Evolutionary conservation across 2,888 invertebrate species (phyloP).

Genomic region (Arrhopalites spinosus): DNA sequence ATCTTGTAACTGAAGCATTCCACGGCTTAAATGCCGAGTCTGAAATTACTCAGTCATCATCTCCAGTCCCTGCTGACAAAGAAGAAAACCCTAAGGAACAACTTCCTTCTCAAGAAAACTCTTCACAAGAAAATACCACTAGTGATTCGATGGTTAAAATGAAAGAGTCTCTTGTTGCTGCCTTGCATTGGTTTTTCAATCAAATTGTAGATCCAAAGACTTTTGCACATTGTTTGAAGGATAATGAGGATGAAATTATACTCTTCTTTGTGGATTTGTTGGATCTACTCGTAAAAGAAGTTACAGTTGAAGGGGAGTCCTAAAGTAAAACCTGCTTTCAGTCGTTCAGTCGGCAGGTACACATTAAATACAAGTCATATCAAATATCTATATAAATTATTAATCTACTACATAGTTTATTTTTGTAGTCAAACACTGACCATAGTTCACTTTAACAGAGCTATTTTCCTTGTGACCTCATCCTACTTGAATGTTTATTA

Average conservation of each 20-base stretch:
- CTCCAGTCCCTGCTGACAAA: not conserved
- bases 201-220: slow-evolving; percentile 25
- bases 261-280: slow-evolving; percentile 54
- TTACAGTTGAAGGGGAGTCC: not conserved
- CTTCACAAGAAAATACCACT: too few species aligned
- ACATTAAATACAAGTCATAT: too few species aligned
- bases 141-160: not conserved
- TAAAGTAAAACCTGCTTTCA: not conserved
- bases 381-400: too few species aligned
- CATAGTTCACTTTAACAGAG: too few species aligned
- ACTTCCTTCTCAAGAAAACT: too few species aligned
- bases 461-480: too few species aligned
- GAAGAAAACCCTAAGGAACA: not conserved
- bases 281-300: slow-evolving; percentile 38
- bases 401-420: too few species aligned
- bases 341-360: not conserved
- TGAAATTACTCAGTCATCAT: too few species aligned
- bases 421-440: too few species aligned
- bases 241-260: slow-evolving; percentile 46
- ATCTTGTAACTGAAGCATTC: slow-evolving; percentile 49
- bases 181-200: slow-evolving; percentile 1
- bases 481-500: too few species aligned
- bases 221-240: slow-evolving; percentile 14
- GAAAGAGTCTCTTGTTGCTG: not conserved
- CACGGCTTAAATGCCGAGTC: not conserved